These are phyloP conservation scores for Melanerpes formicivorus DNA, from an alignment of 2,113 vertebrate genomes.

Conservation along the genomic window DNA sequence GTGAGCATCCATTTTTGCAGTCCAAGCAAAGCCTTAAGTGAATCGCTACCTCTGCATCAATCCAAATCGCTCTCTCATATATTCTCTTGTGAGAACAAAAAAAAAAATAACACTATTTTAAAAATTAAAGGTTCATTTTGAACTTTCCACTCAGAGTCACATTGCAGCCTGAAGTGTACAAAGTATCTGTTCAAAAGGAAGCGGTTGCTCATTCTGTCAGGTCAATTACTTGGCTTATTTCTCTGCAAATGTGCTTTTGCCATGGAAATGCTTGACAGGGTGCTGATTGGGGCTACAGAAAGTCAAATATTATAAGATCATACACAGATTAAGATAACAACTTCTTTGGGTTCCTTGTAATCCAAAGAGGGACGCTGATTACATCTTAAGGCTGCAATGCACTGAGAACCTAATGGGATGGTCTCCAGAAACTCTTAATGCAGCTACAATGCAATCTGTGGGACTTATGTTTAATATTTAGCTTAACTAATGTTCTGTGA, in stretches of 20 bases:
- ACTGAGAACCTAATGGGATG: background rate
- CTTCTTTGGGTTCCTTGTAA: background rate
- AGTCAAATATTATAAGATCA: slow-evolving; percentile 32
- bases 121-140: background rate
- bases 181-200: background rate
- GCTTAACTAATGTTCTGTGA: slow-evolving; percentile 64
- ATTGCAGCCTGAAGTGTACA: rapidly evolving
- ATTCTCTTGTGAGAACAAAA: background rate
- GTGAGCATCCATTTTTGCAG: background rate
- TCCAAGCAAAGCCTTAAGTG: background rate
- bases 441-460: background rate
- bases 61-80: background rate
- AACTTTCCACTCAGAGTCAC: background rate
- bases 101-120: no score
- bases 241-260: slow-evolving; percentile 17
- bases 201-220: background rate
- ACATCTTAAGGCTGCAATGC: background rate
- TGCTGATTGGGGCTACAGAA: rapidly evolving
- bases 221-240: slow-evolving; percentile 8
- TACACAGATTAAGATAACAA: slow-evolving; percentile 34
- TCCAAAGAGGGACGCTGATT: slow-evolving; percentile 18
- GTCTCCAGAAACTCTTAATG: slow-evolving; percentile 31
- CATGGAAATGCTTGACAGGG: background rate
- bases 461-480: slow-evolving; percentile 55
- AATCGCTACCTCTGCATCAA: slow-evolving; percentile 7